These are phyloP conservation scores for Tachina fera DNA, from an alignment of 2,888 invertebrate species.

Conservation along the genomic window DNA sequence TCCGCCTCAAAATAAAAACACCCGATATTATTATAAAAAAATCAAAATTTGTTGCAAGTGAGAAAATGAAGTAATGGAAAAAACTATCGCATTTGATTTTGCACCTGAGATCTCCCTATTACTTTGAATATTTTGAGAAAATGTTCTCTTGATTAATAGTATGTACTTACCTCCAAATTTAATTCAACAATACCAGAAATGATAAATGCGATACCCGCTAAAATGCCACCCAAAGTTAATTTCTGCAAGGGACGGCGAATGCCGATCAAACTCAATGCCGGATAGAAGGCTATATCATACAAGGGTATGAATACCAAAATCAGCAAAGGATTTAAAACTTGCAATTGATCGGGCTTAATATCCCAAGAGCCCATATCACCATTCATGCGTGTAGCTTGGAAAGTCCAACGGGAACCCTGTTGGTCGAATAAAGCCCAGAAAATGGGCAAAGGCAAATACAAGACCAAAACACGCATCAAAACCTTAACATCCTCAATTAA, in stretches of 20 bases:
- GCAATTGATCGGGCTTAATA: slow-evolving; percentile 97
- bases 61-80: neutral
- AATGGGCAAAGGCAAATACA: slow-evolving; percentile 93
- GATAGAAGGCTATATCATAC: slow-evolving; percentile 92
- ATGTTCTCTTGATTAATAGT: neutral
- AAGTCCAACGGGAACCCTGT: slow-evolving; percentile 95
- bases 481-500: slow-evolving; percentile 89
- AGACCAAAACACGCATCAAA: slow-evolving; percentile 89
- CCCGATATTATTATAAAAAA: no score
- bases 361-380: slow-evolving; percentile 89
- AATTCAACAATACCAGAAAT: slow-evolving; percentile 94
- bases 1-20: no score
- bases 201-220: slow-evolving; percentile 94
- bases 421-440: slow-evolving; percentile 98
- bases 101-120: neutral
- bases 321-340: slow-evolving; percentile 94
- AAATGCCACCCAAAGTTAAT: slow-evolving; percentile 92
- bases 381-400: slow-evolving; percentile 95
- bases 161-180: slow-evolving; percentile 87
- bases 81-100: neutral
- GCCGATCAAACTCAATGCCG: slow-evolving; percentile 87
- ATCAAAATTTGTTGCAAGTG: neutral
- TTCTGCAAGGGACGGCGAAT: slow-evolving; percentile 91
- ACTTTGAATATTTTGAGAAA: neutral
- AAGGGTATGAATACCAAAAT: slow-evolving; percentile 93